phyloP scores from a whole-genome alignment of 1,140 invertebrate species.

The Bombyx mori region ASM3026992v2 NC_085122.1:13967501-13968000 shows the following conservation, averaged over 20 bases:
- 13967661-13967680: conserved; percentile 53
- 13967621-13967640: conserved; percentile 58
- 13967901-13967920: conserved; percentile 60
- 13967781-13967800: conserved; percentile 46
- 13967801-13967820: conserved; percentile 51
- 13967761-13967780: conserved; percentile 25
- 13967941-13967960: conserved; percentile 49
- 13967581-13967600: conserved; percentile 59
- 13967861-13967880: conserved; percentile 68
- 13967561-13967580: conserved; percentile 48
- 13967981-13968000: conserved; percentile 46
- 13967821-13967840: conserved; percentile 59
- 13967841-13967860: conserved; percentile 64
- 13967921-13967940: conserved; percentile 68
- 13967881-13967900: conserved; percentile 59
- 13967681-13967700: conserved; percentile 19
- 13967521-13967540: conserved; percentile 14
- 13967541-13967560: conserved; percentile 40
- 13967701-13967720: conserved; percentile 25
- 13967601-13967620: conserved; percentile 39
- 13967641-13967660: conserved; percentile 45
- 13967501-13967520: too few relatives aligned
- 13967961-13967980: conserved; percentile 49
- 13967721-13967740: conserved; percentile 35
- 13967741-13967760: conserved; percentile 48